Percentiles rank a stretch among this genome's conserved stretches.
These are phyloP conservation scores for Egretta garzetta DNA, from an alignment of 2,113 vertebrate species.

Conservation along the genomic window DNA sequence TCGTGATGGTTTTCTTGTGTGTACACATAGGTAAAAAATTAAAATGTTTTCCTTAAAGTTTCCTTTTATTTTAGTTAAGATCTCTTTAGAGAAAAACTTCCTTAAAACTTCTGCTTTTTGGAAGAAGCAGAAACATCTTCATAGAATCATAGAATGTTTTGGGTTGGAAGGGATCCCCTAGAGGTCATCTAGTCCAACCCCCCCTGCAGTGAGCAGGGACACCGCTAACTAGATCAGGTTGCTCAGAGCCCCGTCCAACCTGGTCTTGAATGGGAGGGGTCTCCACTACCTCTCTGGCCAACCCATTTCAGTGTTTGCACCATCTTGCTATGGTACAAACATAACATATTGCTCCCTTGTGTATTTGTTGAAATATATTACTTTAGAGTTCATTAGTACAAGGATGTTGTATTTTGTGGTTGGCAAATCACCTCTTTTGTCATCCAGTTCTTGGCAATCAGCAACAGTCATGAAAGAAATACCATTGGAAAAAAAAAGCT, in stretches of 20 bases:
- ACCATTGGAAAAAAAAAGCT: not conserved
- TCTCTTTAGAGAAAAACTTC: not conserved
- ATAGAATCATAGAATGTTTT: no score
- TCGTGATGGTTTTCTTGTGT: not conserved
- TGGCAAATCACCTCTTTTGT: not conserved
- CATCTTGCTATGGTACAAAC: constrained; percentile 41
- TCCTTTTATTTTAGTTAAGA: not conserved
- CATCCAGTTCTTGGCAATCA: not conserved
- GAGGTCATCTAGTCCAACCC: no score
- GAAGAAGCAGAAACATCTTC: constrained; percentile 53
- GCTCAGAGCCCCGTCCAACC: no score
- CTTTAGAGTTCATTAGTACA: not conserved
- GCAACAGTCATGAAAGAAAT: not conserved
- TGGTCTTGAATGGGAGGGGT: no score
- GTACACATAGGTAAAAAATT: not conserved
- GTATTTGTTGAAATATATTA: not conserved
- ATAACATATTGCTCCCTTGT: not conserved
- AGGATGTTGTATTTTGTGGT: not conserved
- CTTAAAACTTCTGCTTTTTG: not conserved
- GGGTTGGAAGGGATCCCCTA: no score
- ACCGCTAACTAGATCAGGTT: no score
- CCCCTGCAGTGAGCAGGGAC: no score
- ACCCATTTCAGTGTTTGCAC: no score
- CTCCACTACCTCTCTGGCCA: no score
- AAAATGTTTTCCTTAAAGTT: not conserved